A percentile compares a stretch with the other conserved stretches of the same genome.
Evolutionary conservation across 2,113 vertebrate species (phyloP).

Genomic region (Amazona vittata): DNA sequence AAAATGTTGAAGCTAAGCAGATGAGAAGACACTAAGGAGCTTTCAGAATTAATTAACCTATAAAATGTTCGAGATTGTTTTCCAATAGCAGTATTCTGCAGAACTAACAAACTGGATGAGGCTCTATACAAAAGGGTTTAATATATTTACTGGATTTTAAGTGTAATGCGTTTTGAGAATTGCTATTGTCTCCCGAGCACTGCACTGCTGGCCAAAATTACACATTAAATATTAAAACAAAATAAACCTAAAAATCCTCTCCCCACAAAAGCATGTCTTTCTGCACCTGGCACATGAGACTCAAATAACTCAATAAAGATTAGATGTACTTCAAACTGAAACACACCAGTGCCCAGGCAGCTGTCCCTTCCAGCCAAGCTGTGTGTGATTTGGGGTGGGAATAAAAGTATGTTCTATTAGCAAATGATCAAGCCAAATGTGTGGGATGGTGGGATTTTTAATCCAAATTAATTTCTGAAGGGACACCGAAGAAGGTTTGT

Average conservation of each 20-base stretch:
- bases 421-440: slow-evolving; percentile 1
- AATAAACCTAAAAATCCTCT: neutral
- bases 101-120: neutral
- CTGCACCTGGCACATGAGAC: neutral
- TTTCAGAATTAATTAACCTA: neutral
- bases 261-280: neutral
- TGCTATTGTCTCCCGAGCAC: neutral
- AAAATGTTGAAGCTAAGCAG: neutral
- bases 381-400: slow-evolving; percentile 25
- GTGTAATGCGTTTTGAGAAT: neutral
- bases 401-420: neutral
- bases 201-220: neutral
- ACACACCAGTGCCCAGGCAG: slow-evolving; percentile 25
- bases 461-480: slow-evolving; percentile 8
- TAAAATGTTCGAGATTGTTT: neutral
- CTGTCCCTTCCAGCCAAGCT: slow-evolving; percentile 44
- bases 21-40: neutral
- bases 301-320: slow-evolving; percentile 59
- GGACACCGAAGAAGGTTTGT: neutral
- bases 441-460: neutral
- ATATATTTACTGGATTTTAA: neutral
- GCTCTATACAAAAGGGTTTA: neutral
- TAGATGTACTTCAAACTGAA: slow-evolving; percentile 51
- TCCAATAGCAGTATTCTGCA: neutral
- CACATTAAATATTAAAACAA: neutral